Conservation (phyloP, 2,797 vertebrate species). For the Sebastes hubbsi region DNA sequence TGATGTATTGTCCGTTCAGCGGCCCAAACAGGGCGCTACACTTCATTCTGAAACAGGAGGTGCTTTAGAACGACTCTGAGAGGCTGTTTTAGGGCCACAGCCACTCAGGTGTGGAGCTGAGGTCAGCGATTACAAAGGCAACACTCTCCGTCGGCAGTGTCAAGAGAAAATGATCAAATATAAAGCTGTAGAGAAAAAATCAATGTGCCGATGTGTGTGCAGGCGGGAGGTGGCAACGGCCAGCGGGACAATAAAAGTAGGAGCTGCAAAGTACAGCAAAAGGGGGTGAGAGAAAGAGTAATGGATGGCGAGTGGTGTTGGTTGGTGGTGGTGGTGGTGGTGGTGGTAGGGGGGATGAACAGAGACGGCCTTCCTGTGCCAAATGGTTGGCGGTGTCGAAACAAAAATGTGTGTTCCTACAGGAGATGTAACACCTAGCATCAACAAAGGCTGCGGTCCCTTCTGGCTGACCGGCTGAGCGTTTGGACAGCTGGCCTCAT, state of each 20-base stretch:
- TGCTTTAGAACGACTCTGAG: slow-evolving; percentile 38
- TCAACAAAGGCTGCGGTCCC: slow-evolving; percentile 70
- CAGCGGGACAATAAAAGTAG: slow-evolving; percentile 40
- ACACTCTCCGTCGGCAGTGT: slow-evolving; percentile 26
- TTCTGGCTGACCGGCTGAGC: slow-evolving; percentile 67
- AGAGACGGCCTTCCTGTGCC: slow-evolving; percentile 57
- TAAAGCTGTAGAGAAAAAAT: slow-evolving; percentile 61
- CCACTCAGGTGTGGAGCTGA: slow-evolving; percentile 73
- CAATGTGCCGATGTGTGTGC: slow-evolving; percentile 47
- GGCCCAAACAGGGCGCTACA: slow-evolving; percentile 36
- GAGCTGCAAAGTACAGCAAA: slow-evolving; percentile 35
- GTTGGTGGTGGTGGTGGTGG: background rate
- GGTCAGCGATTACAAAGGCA: slow-evolving; percentile 68
- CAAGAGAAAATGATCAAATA: slow-evolving; percentile 66
- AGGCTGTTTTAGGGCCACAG: slow-evolving; percentile 52
- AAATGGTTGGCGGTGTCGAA: slow-evolving; percentile 70
- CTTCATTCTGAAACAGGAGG: slow-evolving; percentile 53
- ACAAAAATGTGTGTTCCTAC: slow-evolving; percentile 66
- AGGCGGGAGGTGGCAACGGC: slow-evolving; percentile 37
- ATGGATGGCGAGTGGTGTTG: slow-evolving; percentile 8
- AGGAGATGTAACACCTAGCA: slow-evolving; percentile 72
- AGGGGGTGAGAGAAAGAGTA: slow-evolving; percentile 7
- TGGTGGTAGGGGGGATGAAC: background rate
- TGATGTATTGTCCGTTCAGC: slow-evolving; percentile 59
- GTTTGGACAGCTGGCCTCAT: slow-evolving; percentile 80